These are phyloP conservation scores for Helostoma temminkii DNA, from an alignment of 2,797 vertebrate species.

Conservation along the genomic window DNA sequence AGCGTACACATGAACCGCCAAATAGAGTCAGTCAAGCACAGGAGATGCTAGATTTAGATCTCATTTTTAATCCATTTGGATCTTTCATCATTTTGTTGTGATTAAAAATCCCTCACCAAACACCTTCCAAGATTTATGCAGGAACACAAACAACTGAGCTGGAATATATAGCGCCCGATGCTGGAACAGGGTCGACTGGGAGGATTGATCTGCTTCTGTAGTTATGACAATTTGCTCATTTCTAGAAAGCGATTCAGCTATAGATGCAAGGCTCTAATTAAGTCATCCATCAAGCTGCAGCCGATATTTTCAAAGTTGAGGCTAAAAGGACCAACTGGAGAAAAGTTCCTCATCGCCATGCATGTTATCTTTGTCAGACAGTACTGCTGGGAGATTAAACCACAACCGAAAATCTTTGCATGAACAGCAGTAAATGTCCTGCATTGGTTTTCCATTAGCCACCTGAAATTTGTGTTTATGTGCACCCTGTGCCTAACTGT, in stretches of 20 bases:
- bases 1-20: slow-evolving; percentile 33
- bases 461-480: slow-evolving; percentile 26
- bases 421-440: slow-evolving; percentile 41
- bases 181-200: slow-evolving; percentile 51
- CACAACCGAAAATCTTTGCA: slow-evolving; percentile 25
- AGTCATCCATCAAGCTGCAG: slow-evolving; percentile 73
- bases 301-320: slow-evolving; percentile 56
- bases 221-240: slow-evolving; percentile 72
- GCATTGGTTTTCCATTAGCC: slow-evolving; percentile 33
- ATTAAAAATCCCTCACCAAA: slow-evolving; percentile 62
- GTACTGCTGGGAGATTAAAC: slow-evolving; percentile 37
- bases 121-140: slow-evolving; percentile 46
- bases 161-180: slow-evolving; percentile 57
- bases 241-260: slow-evolving; percentile 64
- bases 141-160: slow-evolving; percentile 64
- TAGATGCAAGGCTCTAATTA: slow-evolving; percentile 71
- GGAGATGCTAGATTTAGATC: slow-evolving; percentile 55
- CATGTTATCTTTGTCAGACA: slow-evolving; percentile 35
- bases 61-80: slow-evolving; percentile 70
- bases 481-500: slow-evolving; percentile 39
- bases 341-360: slow-evolving; percentile 46
- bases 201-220: slow-evolving; percentile 65
- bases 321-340: slow-evolving; percentile 51
- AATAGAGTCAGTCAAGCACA: slow-evolving; percentile 37
- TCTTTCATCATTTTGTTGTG: slow-evolving; percentile 62